Percentiles rank a stretch among this genome's conserved stretches.
Evolutionary conservation across 2,113 vertebrate genomes (phyloP).

Genomic region (Crotalus tigris): DNA sequence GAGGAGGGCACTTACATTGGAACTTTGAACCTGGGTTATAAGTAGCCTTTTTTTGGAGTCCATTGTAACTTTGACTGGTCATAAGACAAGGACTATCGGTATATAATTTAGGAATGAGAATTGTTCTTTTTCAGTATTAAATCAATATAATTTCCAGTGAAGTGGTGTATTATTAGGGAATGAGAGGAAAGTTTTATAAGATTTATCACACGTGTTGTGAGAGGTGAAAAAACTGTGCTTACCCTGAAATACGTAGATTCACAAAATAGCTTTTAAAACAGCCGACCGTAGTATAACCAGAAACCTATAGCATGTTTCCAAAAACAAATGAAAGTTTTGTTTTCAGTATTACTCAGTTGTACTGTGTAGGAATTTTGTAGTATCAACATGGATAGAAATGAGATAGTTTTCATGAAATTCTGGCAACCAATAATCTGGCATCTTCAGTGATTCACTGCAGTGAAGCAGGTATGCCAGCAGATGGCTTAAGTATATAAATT

Average conservation of each 20-base stretch:
- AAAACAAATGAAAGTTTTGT: neutral
- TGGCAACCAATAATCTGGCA: neutral
- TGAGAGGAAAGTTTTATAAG: neutral
- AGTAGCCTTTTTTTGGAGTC: too few relatives aligned
- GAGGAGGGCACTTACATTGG: too few relatives aligned
- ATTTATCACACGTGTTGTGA: neutral
- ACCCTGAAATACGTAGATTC: neutral
- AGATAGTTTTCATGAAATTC: neutral
- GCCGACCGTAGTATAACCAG: neutral
- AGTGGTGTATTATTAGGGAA: neutral
- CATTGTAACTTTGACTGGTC: too few relatives aligned
- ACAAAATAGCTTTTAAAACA: neutral
- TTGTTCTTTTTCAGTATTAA: neutral
- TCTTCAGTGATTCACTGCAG: conserved; percentile 14
- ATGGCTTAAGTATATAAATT: conserved; percentile 54
- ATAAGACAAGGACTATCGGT: too few relatives aligned
- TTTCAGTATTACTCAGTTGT: neutral
- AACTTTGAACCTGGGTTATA: too few relatives aligned
- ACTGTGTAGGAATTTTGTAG: neutral
- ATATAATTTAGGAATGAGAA: neutral
- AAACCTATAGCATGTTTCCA: neutral
- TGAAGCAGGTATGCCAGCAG: conserved; percentile 49
- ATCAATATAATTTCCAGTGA: conserved; percentile 3
- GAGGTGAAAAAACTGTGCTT: neutral
- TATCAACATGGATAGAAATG: neutral